These are phyloP conservation scores for Vulpes ferrilata DNA, from an alignment of 2,113 vertebrate genomes.

Conservation along the genomic window DNA sequence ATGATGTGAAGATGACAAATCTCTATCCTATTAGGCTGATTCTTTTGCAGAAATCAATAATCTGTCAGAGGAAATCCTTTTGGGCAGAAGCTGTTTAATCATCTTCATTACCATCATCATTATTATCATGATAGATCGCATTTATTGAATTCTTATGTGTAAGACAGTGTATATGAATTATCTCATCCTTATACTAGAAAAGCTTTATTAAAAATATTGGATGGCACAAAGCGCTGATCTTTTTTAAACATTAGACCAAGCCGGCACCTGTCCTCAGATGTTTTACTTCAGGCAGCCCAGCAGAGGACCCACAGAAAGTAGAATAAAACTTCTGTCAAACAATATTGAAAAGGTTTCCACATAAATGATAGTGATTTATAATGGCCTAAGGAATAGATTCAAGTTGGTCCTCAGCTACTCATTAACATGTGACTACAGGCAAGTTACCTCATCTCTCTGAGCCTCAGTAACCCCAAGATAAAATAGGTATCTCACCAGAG, in stretches of 20 bases:
- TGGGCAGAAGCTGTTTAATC: slow-evolving; percentile 70
- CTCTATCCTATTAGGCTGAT: slow-evolving; percentile 51
- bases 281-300: not conserved
- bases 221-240: not conserved
- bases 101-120: slow-evolving; percentile 73
- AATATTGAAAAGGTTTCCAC: not conserved
- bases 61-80: slow-evolving; percentile 66
- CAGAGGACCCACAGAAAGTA: not conserved
- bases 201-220: not conserved
- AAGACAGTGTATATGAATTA: not conserved
- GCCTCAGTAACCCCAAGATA: not conserved
- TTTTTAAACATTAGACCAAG: not conserved
- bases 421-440: not conserved
- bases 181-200: not conserved
- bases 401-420: not conserved
- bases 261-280: not conserved
- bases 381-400: not conserved
- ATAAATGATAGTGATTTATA: not conserved
- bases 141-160: slow-evolving; percentile 60
- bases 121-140: slow-evolving; percentile 58
- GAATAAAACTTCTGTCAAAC: not conserved
- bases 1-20: slow-evolving; percentile 50
- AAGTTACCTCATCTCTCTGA: not conserved
- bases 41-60: slow-evolving; percentile 68
- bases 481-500: not conserved